Evolutionary conservation across 2,113 vertebrate species (phyloP).

Genomic region (Entosphenus tridentatus): DNA sequence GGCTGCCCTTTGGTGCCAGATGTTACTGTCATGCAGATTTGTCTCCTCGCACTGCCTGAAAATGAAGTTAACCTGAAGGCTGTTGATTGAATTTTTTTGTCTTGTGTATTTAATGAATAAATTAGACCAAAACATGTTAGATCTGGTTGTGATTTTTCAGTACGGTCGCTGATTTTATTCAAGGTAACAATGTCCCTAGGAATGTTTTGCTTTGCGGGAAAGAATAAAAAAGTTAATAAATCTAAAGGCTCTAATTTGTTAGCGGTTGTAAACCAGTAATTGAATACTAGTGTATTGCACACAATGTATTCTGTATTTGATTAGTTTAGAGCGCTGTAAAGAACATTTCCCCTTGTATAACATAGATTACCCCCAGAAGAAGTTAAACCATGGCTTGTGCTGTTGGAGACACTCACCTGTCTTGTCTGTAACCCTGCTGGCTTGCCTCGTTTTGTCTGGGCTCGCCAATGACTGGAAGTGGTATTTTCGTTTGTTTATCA

Average conservation of each 20-base stretch:
- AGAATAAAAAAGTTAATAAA: no score
- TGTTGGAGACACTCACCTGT: not conserved
- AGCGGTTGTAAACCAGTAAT: not conserved
- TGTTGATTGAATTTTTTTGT: slow-evolving; percentile 2
- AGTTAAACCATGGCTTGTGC: not conserved
- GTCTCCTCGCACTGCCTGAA: not conserved
- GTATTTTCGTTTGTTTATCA: not conserved
- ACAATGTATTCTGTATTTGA: slow-evolving; percentile 2
- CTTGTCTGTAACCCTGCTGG: not conserved
- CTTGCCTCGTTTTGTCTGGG: not conserved
- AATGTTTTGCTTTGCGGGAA: not conserved
- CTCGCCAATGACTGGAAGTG: no score
- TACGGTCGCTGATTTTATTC: not conserved
- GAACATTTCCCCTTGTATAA: not conserved
- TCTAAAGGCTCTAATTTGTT: no score
- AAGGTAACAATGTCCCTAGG: not conserved
- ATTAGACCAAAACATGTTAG: slow-evolving; percentile 6
- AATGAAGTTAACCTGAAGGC: slow-evolving; percentile 3
- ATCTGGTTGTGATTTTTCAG: not conserved
- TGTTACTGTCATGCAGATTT: slow-evolving; percentile 1
- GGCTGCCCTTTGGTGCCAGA: slow-evolving; percentile 1
- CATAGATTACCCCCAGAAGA: not conserved
- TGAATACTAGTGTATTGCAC: not conserved
- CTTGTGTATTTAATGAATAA: not conserved
- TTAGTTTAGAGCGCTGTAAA: not conserved